A percentile compares a stretch with the other conserved stretches of the same genome.
These are phyloP conservation scores for Exephanes ischioxanthus DNA, from an alignment of 2,888 invertebrate species.

Conservation along the genomic window DNA sequence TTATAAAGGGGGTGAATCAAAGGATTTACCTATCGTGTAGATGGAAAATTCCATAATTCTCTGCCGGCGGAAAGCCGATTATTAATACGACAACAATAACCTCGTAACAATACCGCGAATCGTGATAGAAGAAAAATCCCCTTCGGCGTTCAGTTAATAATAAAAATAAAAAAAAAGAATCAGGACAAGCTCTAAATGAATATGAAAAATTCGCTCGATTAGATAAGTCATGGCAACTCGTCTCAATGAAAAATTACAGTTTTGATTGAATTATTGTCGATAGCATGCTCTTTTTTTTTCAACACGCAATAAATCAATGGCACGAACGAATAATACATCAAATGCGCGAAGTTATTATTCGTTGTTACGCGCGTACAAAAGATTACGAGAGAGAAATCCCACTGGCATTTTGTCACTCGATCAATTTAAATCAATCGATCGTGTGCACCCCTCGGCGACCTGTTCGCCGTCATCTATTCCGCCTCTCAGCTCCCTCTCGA, in stretches of 20 bases:
- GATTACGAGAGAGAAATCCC: slow-evolving; percentile 25
- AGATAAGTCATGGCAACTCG: slow-evolving; percentile 39
- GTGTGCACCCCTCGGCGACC: slow-evolving; percentile 58
- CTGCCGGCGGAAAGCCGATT: neutral
- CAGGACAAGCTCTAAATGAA: slow-evolving; percentile 55
- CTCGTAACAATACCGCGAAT: slow-evolving; percentile 17
- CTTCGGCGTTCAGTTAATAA: neutral
- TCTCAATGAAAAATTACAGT: slow-evolving; percentile 51
- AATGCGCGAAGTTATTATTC: neutral
- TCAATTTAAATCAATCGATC: slow-evolving; percentile 69
- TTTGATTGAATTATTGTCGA: slow-evolving; percentile 54
- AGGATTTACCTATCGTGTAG: slow-evolving; percentile 1
- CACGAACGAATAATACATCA: neutral
- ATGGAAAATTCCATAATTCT: slow-evolving; percentile 52
- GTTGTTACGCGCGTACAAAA: neutral
- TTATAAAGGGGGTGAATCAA: neutral
- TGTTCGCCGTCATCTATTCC: slow-evolving; percentile 62
- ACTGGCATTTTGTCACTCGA: slow-evolving; percentile 58
- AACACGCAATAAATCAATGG: slow-evolving; percentile 35
- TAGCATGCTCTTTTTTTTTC: slow-evolving; percentile 19
- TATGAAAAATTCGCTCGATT: slow-evolving; percentile 52
- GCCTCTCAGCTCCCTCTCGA: neutral
- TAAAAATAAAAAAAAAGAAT: slow-evolving; percentile 26
- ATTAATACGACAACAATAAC: slow-evolving; percentile 42
- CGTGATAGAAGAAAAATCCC: slow-evolving; percentile 25